Conservation (phyloP, 2,113 vertebrate genomes). For the Sinosuthora webbiana region DNA sequence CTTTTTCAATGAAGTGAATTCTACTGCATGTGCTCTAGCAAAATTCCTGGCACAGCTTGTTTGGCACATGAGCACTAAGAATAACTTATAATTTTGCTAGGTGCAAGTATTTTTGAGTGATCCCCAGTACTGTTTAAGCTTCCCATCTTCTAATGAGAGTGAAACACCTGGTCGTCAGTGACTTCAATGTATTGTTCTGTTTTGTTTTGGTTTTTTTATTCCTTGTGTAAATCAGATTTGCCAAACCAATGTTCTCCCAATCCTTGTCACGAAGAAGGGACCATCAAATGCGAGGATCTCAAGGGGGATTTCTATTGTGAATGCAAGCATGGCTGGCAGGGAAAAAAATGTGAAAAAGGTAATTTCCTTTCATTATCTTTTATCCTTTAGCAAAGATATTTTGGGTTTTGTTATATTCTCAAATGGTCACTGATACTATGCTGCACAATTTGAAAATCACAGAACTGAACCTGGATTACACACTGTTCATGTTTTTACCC, state of each 20-base stretch:
- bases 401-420: background rate
- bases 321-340: constrained; percentile 89
- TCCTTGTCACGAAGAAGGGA: constrained; percentile 84
- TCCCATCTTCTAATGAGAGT: background rate
- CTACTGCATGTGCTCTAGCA: background rate
- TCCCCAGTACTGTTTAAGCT: background rate
- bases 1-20: background rate
- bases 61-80: background rate
- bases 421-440: background rate
- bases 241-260: constrained; percentile 92
- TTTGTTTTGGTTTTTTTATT: background rate
- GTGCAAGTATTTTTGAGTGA: background rate
- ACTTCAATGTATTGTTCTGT: background rate
- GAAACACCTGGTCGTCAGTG: background rate
- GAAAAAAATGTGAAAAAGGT: constrained; percentile 86
- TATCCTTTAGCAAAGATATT: background rate
- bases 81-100: background rate
- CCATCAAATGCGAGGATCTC: constrained; percentile 85
- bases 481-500: accelerated
- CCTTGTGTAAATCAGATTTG: constrained; percentile 78
- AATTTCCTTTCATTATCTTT: background rate
- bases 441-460: background rate
- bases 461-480: background rate
- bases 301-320: constrained; percentile 89
- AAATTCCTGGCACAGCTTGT: background rate